These are phyloP conservation scores for Conger conger DNA, from an alignment of 2,113 vertebrate genomes.

Conservation along the genomic window DNA sequence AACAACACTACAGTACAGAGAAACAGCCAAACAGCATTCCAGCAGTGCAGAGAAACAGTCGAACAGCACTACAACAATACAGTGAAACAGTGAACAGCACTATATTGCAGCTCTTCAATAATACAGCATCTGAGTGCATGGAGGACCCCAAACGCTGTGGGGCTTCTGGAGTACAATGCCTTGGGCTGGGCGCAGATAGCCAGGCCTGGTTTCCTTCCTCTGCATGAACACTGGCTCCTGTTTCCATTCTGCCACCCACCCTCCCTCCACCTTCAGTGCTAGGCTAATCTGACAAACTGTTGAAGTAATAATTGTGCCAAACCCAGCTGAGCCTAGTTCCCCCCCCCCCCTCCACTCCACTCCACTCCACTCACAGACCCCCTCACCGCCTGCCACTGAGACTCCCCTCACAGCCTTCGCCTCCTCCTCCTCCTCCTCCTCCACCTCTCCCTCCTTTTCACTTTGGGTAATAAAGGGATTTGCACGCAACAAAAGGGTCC, in stretches of 20 bases:
- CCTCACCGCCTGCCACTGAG: not conserved
- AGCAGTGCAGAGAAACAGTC: too few relatives aligned
- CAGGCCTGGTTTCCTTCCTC: not conserved
- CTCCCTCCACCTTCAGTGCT: constrained; percentile 22
- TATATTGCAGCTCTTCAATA: not conserved
- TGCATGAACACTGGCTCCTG: not conserved
- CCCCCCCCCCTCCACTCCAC: constrained; percentile 7
- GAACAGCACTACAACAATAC: not conserved
- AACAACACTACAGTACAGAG: not conserved
- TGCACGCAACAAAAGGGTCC: constrained; percentile 5
- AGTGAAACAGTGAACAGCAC: not conserved
- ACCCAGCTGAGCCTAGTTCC: constrained; percentile 21
- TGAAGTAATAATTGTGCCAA: constrained; percentile 28
- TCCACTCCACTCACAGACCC: not conserved
- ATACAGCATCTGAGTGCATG: not conserved
- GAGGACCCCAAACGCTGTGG: not conserved
- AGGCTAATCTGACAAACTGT: constrained; percentile 29
- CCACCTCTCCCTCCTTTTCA: not conserved
- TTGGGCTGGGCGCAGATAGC: not conserved
- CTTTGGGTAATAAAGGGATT: constrained; percentile 16
- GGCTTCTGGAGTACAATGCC: constrained; percentile 6
- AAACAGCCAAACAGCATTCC: not conserved
- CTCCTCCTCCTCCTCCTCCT: not conserved
- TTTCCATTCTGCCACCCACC: constrained; percentile 1
- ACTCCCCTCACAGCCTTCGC: not conserved